Conservation (phyloP, 2,113 vertebrate species). For the Oreamnos americanus region DNA sequence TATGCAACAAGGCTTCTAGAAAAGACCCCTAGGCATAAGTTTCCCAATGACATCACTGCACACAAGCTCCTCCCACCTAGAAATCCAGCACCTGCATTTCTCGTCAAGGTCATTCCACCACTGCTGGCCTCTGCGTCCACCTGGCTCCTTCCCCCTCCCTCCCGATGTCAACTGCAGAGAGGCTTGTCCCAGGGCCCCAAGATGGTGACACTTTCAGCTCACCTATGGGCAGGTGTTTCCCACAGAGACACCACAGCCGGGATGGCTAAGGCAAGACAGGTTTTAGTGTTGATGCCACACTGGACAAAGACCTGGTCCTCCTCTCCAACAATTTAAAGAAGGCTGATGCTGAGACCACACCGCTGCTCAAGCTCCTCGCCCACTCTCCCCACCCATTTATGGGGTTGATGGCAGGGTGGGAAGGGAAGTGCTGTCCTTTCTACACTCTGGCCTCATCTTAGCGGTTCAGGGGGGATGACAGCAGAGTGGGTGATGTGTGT, state of each 20-base stretch:
- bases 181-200: background rate
- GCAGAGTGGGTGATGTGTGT: background rate
- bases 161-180: background rate
- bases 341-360: accelerated
- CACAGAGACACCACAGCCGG: background rate
- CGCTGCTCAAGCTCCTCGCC: accelerated
- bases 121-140: background rate
- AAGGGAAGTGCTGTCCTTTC: background rate
- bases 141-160: background rate
- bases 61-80: background rate
- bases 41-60: accelerated
- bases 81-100: background rate
- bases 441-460: background rate
- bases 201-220: background rate
- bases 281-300: background rate
- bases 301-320: background rate
- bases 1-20: background rate
- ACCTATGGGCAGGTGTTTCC: background rate
- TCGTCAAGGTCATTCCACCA: background rate
- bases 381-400: background rate
- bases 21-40: background rate
- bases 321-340: background rate
- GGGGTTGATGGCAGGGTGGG: background rate
- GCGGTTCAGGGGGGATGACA: background rate
- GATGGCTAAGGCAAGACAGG: background rate